These are phyloP conservation scores for Tryphoninae sp. DNA, from an alignment of 2,888 invertebrate species.

Conservation along the genomic window DNA sequence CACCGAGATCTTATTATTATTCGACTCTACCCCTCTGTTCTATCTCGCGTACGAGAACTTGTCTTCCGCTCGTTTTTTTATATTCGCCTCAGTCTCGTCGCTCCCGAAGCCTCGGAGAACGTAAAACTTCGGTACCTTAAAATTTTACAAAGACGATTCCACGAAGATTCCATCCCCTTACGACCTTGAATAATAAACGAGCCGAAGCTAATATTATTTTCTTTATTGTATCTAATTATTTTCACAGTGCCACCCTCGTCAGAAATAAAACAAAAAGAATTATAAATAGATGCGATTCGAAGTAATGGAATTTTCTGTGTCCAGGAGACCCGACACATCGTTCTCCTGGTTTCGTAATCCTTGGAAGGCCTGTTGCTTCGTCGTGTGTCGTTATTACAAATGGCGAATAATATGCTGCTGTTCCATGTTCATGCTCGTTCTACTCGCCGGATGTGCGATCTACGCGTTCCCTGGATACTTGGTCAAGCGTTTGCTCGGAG, in stretches of 20 bases:
- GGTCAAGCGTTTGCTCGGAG: slow-evolving; percentile 81
- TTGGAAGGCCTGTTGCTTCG: slow-evolving; percentile 81
- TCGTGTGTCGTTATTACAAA: slow-evolving; percentile 79
- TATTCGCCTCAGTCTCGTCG: neutral
- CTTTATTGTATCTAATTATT: no score
- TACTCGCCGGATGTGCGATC: slow-evolving; percentile 79
- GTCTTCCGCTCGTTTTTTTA: slow-evolving; percentile 9
- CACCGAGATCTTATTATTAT: slow-evolving; percentile 51
- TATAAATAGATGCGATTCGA: neutral
- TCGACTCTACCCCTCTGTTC: slow-evolving; percentile 28
- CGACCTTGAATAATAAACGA: neutral
- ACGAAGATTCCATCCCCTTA: neutral
- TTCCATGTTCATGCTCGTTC: slow-evolving; percentile 73
- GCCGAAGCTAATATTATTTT: no score
- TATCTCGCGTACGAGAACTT: neutral
- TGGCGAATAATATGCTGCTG: slow-evolving; percentile 80
- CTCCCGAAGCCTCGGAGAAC: neutral
- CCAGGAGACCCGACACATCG: slow-evolving; percentile 85
- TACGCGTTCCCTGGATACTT: slow-evolving; percentile 82
- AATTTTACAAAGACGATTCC: slow-evolving; percentile 30
- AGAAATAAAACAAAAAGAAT: slow-evolving; percentile 8
- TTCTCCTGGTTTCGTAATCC: slow-evolving; percentile 85
- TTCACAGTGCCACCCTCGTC: no score
- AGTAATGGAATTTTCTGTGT: slow-evolving; percentile 68
- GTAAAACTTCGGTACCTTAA: slow-evolving; percentile 8